Base-by-base conservation (phyloP, 2,113 vertebrate genomes). In the Xiphophorus maculatus region DNA sequence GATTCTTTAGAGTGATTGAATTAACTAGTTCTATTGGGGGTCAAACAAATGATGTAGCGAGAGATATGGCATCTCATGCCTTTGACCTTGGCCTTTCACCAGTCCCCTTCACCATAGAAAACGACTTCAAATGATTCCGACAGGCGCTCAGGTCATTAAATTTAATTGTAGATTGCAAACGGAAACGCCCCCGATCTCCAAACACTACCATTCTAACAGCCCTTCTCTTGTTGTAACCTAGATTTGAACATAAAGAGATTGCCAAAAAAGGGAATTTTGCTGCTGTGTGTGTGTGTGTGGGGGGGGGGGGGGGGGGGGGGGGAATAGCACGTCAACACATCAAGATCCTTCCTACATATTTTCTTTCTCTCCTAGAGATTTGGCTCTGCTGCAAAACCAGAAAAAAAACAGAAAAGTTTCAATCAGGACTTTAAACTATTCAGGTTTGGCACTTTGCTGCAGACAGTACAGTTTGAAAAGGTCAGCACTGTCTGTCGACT, bases 401-500 rank as follows among this genome's bases (percentile, higher is more conserved):
- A 63, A 51, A 73, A 79, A 72, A 74, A 70, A 35, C 9, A 35
- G 69, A 85, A 82, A 84, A 87, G 84, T 91, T 92, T 91, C 88
- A 91, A 88, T 91, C 83, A 90, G 33, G 63, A 81, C 69, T 74
- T 66, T 8, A 48, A 81, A 73, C 69, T 22, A 5, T 7, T 68
- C 32, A 29, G 2, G n/a, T 1, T 29, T 54, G 64, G 60, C 6
- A 15, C 76, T 58, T 66, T 61, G 37, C 40, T 44, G 60, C 84
- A 89, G 87, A 92, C 84, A 13, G 79, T 78, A 25, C 37, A 40
- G 87, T 85, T 86, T 81, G 66, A 76, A 90, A 92, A 92, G 92
- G 91, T 93, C 91, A 88, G 82, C 4, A 73, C 84, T 90, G 89
- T 91, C 87, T 77, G 76, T 75, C 54, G 66, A 81, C 85, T 88